Evolutionary conservation across 2,113 vertebrate species (phyloP), one percentile per base, ranked within the genome.

Genomic region (Corythoichthys haematopterus): DNA sequence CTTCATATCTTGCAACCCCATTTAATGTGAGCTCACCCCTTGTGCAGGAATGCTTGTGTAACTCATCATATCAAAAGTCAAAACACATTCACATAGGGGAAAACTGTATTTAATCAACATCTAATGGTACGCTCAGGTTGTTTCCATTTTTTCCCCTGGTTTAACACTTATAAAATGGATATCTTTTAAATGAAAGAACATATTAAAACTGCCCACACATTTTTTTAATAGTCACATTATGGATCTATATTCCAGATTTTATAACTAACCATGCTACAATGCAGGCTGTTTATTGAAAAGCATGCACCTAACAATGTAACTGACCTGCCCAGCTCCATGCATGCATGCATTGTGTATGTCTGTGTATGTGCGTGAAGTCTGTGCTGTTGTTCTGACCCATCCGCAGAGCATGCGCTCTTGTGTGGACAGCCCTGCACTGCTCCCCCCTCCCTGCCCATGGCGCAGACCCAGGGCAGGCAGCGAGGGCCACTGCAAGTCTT

Each of bases 381-480:
- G 80, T 86, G 84, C 76, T 83, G 82, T 85, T 90, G 83, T 89
- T 88, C 71, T 87, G 90, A 93, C 92, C 92, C 93, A 93, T 95
- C 82, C 91, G 86, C 96, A 98, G 96, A 98, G 96, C 94, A 93
- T 95, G 94, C 87, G 93, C 92, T 88, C 93, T 91, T 86, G 91
- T 90, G 91, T 86, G 92, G 91, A 88, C 83, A 86, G 84, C 89
- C 66, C 87, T 83, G 85, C 83, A 84, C 84, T 86, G 90, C 85
- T 86, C 81, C 85, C 81, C 85, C 80, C 84, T 88, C 92, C 75
- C 88, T 94, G 91, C 67, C 85, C 89, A 90, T 93, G 93, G 92
- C 93, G 87, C 90, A 82, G 91, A 86, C 80, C 84, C 91, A 84
- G 95, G 94, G 90, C 90, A 76, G 89, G 88, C 88, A 92, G 91